These are phyloP conservation scores for Lydus trimaculatus DNA, from an alignment of 2,888 invertebrate genomes.

Conservation along the genomic window DNA sequence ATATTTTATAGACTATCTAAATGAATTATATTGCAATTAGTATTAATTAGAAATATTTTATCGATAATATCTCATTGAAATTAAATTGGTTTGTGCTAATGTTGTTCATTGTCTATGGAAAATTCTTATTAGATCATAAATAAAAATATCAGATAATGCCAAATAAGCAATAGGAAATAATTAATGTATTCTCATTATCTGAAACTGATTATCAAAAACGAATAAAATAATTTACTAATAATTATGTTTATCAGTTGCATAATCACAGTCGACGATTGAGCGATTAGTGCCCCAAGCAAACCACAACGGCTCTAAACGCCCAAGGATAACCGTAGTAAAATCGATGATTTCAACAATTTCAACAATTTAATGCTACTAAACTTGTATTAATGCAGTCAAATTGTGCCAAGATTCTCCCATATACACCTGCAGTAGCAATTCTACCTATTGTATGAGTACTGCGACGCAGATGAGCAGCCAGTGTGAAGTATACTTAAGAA, in stretches of 20 bases:
- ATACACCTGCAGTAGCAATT: no score
- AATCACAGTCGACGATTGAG: no score
- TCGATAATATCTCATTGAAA: not conserved
- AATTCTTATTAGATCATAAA: not conserved
- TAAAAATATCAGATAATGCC: not conserved
- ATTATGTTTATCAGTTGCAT: not conserved
- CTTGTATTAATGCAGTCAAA: no score
- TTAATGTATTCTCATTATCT: not conserved
- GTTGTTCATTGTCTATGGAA: slow-evolving; percentile 1
- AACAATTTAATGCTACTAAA: no score
- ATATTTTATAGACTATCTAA: slow-evolving; percentile 10
- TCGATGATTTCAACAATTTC: no score
- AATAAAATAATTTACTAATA: not conserved
- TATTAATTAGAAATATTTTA: not conserved
- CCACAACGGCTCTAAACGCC: no score
- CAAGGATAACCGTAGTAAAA: no score
- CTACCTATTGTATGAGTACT: no score
- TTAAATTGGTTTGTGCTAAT: not conserved
- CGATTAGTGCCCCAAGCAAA: no score
- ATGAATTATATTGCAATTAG: slow-evolving; percentile 4
- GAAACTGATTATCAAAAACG: not conserved
- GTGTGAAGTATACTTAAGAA: no score
- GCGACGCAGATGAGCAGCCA: no score
- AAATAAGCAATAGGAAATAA: not conserved
- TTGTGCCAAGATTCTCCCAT: no score